These are phyloP conservation scores for Tethea ocularis DNA, from an alignment of 2,888 invertebrate genomes.

Conservation along the genomic window DNA sequence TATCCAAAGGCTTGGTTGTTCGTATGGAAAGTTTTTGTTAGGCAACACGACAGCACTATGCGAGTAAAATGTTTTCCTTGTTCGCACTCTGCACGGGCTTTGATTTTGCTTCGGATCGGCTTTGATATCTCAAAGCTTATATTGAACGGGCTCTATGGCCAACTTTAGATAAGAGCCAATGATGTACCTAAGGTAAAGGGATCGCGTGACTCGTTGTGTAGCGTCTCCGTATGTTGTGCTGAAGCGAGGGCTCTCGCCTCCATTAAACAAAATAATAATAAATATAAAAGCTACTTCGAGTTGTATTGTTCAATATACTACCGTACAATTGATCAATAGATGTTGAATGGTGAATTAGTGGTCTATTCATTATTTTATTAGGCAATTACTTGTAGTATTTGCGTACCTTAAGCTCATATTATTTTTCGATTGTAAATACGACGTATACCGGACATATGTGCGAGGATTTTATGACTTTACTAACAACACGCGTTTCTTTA, in stretches of 20 bases:
- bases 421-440: neutral
- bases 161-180: constrained; percentile 46
- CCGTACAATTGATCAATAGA: constrained; percentile 16
- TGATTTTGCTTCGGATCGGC: constrained; percentile 39
- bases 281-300: constrained; percentile 21
- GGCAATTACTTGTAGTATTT: constrained; percentile 14
- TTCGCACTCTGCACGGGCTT: constrained; percentile 36
- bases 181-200: constrained; percentile 35
- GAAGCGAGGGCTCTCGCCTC: constrained; percentile 6
- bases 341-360: constrained; percentile 22
- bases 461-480: neutral
- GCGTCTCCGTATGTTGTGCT: constrained; percentile 1
- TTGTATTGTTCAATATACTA: constrained; percentile 9
- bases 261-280: constrained; percentile 28
- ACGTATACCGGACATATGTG: neutral
- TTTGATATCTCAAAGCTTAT: constrained; percentile 46
- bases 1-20: constrained; percentile 5
- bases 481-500: neutral
- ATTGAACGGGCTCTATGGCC: constrained; percentile 38
- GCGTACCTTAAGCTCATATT: neutral
- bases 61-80: constrained; percentile 57
- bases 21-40: constrained; percentile 40
- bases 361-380: constrained; percentile 19
- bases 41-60: constrained; percentile 30
- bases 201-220: constrained; percentile 47